Percentiles rank a stretch among this genome's conserved stretches.
These are phyloP conservation scores for human (Homo sapiens) DNA, from an alignment of 2,113 vertebrate genomes.

Conservation along the genomic window DNA sequence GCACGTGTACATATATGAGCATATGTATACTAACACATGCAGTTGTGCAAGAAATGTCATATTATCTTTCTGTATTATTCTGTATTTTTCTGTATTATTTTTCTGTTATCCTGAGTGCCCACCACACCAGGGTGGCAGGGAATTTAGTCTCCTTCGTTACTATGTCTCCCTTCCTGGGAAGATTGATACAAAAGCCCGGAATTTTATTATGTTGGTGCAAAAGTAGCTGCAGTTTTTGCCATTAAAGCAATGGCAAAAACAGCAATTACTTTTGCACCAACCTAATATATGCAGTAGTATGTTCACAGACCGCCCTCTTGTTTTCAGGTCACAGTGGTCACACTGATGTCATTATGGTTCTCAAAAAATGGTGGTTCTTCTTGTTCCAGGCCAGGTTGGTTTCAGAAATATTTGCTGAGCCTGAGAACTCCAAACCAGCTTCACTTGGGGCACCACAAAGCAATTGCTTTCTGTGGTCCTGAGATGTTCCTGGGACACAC, in stretches of 20 bases:
- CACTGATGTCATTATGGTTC: neutral
- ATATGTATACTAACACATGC: neutral
- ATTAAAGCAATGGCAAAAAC: too few species aligned
- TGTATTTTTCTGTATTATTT: too few species aligned
- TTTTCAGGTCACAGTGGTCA: neutral
- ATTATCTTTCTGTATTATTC: neutral
- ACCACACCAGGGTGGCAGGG: neutral
- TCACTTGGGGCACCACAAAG: neutral
- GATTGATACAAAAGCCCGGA: neutral
- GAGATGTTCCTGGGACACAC: neutral
- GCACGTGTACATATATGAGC: too few species aligned
- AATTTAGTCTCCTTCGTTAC: neutral
- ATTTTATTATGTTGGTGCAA: neutral
- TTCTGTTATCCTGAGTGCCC: neutral
- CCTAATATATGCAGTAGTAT: neutral
- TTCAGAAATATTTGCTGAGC: neutral
- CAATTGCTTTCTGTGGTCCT: neutral
- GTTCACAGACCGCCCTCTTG: neutral
- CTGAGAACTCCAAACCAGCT: neutral
- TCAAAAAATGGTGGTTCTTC: neutral
- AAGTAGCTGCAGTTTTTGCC: too few species aligned
- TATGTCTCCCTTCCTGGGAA: neutral
- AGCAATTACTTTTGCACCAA: too few species aligned
- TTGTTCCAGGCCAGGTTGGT: neutral
- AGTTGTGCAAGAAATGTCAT: neutral